Evolutionary conservation across 2,113 vertebrate species (phyloP).

Genomic region (Irena cyanogastra): DNA sequence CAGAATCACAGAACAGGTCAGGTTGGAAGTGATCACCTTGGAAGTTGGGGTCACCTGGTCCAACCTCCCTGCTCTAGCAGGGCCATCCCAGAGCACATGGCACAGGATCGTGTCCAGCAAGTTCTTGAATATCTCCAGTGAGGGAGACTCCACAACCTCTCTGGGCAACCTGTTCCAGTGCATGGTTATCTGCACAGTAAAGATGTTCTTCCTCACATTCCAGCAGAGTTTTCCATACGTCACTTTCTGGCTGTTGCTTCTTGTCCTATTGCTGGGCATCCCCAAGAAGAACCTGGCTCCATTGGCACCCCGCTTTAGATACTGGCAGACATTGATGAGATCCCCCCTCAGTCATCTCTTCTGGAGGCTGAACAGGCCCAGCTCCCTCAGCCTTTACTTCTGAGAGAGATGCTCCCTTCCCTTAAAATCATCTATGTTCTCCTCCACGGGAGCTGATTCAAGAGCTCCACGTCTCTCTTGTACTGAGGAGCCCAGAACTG

Average conservation of each 20-base stretch:
- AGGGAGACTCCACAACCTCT: rapidly evolving
- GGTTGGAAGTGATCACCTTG: background rate
- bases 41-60: background rate
- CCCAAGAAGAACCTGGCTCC: background rate
- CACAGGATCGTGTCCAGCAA: rapidly evolving
- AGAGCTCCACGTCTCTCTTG: background rate
- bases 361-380: background rate
- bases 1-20: background rate
- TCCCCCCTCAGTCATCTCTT: background rate
- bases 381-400: background rate
- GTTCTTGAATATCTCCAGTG: background rate
- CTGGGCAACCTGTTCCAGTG: background rate
- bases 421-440: background rate
- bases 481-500: background rate
- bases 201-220: background rate
- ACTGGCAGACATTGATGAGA: background rate
- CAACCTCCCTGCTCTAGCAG: background rate
- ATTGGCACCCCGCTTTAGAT: background rate
- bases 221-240: background rate
- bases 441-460: too few relatives aligned
- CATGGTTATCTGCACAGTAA: rapidly evolving
- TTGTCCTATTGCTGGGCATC: background rate
- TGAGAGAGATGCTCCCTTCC: background rate
- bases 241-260: background rate
- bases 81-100: background rate